Percentiles rank a stretch among this genome's conserved stretches.
Conservation (phyloP, 2,888 invertebrate species). For the Campopleginae sp. region DNA sequence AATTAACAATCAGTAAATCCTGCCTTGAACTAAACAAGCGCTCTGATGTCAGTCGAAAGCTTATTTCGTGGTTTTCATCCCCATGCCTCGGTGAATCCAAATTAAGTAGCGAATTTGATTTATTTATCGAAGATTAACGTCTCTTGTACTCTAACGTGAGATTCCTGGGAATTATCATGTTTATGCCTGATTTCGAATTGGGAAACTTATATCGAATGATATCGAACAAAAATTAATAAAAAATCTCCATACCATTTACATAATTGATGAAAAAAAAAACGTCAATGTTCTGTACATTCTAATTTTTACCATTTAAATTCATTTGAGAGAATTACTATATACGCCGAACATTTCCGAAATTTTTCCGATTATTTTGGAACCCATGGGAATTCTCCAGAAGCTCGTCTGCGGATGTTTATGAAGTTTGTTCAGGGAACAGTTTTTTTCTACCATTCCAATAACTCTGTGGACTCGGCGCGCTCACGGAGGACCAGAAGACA, state of each 20-base stretch:
- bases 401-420: neutral
- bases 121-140: neutral
- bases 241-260: neutral
- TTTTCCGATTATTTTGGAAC: neutral
- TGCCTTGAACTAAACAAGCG: neutral
- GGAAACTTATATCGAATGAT: neutral
- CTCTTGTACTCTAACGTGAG: neutral
- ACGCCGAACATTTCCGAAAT: neutral
- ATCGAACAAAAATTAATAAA: neutral
- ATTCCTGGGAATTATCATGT: neutral
- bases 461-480: neutral
- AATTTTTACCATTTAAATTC: no score
- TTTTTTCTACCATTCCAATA: neutral
- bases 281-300: no score
- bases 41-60: neutral
- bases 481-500: neutral
- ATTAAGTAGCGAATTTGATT: neutral
- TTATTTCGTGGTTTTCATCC: neutral
- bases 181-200: no score
- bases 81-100: neutral
- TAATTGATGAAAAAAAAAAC: neutral
- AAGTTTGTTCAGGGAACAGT: neutral
- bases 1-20: slow-evolving; percentile 26
- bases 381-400: neutral
- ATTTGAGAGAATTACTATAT: neutral